Conservation (phyloP, 37 sponge, comb jelly and placozoan genomes). For the Hexactinellida sp. region DNA sequence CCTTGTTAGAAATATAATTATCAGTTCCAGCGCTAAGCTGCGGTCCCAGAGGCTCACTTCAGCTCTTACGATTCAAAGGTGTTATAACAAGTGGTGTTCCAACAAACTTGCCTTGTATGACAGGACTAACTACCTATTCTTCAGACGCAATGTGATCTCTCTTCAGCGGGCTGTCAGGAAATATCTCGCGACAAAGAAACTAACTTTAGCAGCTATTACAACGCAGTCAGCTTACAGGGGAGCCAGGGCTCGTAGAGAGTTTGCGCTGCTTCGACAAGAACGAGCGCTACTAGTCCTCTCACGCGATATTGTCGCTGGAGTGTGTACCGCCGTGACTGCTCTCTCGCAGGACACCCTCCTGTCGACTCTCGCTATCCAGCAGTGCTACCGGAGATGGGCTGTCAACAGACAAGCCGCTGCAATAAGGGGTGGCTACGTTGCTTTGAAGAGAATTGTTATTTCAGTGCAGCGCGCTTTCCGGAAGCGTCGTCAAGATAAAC, state of each 20-base stretch:
- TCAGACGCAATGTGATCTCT: not conserved
- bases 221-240: slow-evolving; percentile 21
- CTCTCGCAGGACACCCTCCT: not conserved
- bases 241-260: not conserved
- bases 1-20: not conserved
- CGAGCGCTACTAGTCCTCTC: not conserved
- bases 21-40: not conserved
- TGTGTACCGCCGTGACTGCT: not conserved
- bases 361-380: not conserved
- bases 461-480: slow-evolving; percentile 26
- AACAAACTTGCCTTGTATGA: not conserved
- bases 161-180: not conserved
- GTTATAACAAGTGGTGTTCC: not conserved
- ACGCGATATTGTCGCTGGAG: not conserved
- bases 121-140: not conserved
- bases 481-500: not conserved
- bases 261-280: not conserved
- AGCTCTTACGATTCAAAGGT: not conserved
- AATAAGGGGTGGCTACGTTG: not conserved
- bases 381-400: not conserved
- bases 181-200: not conserved
- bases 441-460: not conserved
- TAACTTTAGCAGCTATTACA: slow-evolving; percentile 20
- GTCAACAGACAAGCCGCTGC: not conserved
- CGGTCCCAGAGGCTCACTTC: not conserved